Conservation (phyloP, 2,113 vertebrate species). For the Pontoporia blainvillei region DNA sequence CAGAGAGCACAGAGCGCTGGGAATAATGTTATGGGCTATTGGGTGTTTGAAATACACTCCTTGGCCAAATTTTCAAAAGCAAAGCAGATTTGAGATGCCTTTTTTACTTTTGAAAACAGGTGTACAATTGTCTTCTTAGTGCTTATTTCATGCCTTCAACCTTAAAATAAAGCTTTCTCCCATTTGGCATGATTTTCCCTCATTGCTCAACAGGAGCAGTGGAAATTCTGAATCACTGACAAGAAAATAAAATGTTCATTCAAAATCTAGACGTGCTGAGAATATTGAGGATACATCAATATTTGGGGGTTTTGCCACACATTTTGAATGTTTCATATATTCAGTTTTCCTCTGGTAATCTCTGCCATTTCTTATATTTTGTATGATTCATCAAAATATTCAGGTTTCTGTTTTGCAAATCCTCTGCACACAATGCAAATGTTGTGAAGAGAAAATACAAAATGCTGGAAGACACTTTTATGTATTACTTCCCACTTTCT, state of each 20-base stretch:
- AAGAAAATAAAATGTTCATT: slow-evolving; percentile 80
- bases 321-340: slow-evolving; percentile 67
- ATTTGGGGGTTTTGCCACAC: slow-evolving; percentile 47
- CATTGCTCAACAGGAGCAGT: slow-evolving; percentile 65
- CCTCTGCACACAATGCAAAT: slow-evolving; percentile 62
- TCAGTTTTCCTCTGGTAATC: slow-evolving; percentile 56
- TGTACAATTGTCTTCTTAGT: slow-evolving; percentile 77
- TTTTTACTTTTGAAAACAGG: slow-evolving; percentile 80
- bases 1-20: slow-evolving; percentile 73
- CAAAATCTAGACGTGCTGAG: slow-evolving; percentile 62
- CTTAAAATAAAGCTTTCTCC: slow-evolving; percentile 78
- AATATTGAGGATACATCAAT: slow-evolving; percentile 72
- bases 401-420: slow-evolving; percentile 64
- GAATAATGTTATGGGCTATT: slow-evolving; percentile 79
- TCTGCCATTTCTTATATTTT: slow-evolving; percentile 55
- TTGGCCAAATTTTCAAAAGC: slow-evolving; percentile 79
- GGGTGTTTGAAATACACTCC: slow-evolving; percentile 77
- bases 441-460: slow-evolving; percentile 45
- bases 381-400: slow-evolving; percentile 73
- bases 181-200: slow-evolving; percentile 75
- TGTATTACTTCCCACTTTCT: slow-evolving; percentile 51
- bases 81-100: slow-evolving; percentile 75
- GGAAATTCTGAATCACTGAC: slow-evolving; percentile 78
- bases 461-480: slow-evolving; percentile 44
- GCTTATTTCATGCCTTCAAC: slow-evolving; percentile 76